These are phyloP conservation scores for Leptinotarsa defecta DNA, from an alignment of 1,140 invertebrate genomes.

Conservation along the genomic window DNA sequence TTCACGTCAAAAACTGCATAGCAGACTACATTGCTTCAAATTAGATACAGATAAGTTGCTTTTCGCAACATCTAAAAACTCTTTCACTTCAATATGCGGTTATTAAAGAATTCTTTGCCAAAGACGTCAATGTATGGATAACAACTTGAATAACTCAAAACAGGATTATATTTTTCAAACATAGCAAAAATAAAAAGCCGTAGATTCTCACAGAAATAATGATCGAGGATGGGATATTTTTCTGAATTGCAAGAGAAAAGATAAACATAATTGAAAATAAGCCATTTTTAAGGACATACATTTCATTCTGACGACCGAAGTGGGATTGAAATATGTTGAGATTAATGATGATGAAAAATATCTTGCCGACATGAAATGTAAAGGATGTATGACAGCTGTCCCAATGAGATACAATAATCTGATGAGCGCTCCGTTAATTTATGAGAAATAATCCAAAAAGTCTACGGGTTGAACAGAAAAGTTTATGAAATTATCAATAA, in stretches of 20 bases:
- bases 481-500: no score
- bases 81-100: constrained; percentile 26
- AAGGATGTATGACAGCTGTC: no score
- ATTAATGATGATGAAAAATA: constrained; percentile 7
- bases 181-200: constrained; percentile 1
- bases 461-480: no score
- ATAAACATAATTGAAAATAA: constrained; percentile 8
- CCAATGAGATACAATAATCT: no score
- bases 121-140: constrained; percentile 27
- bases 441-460: no score
- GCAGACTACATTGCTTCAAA: constrained; percentile 31
- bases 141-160: constrained; percentile 27
- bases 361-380: background rate
- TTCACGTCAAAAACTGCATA: constrained; percentile 35
- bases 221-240: background rate
- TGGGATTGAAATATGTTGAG: background rate
- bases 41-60: constrained; percentile 34
- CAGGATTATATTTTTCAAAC: constrained; percentile 15
- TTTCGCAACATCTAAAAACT: constrained; percentile 30
- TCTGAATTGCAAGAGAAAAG: background rate
- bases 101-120: constrained; percentile 30
- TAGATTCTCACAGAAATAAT: constrained; percentile 16
- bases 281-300: constrained; percentile 9
- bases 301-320: background rate
- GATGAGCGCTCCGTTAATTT: no score